Evolutionary conservation across 2,113 vertebrate species (phyloP), one percentile per base, ranked within the genome.

Genomic region (Myotis yumanensis): DNA sequence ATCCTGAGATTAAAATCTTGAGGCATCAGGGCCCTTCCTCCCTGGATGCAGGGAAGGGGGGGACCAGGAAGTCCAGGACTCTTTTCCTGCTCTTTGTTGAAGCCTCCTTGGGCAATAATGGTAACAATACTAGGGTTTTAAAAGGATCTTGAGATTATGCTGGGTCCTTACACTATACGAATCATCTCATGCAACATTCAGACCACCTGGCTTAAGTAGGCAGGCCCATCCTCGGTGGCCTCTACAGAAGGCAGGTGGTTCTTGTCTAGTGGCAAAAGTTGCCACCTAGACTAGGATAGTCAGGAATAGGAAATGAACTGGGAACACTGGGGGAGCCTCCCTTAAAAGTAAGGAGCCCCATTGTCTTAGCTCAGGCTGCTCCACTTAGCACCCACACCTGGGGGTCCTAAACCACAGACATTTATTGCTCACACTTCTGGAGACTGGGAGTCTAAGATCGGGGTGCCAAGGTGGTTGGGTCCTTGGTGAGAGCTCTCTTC

Each of bases 1-100:
- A 76, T 96, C 40, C 96, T 97, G 93, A 96, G 91, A 96, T 48
- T 77, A 94, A 97, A 97, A 98, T 96, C 93, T 88, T 92, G 91
- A 93, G 92, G 94, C 96, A 96, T 97, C 59, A 77, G 62, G 77
- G 89, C 88, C 86, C 96, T 94, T 96, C 94, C 66, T 97, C 92
- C 84, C 95, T 97, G 92, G 81, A 93, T 35, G 37, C 75, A 82
- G 83, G 95, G 92, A 91, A 40, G 79, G 37, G 91, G 75, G 96
- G 76, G 75, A 96, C 84, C 85, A 95, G 91, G 96, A 96, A 92
- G 89, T 95, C 95, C 87, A 90, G 97, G 90, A 87, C 32, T 87
- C 32, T 71, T 92, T 80, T 87, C 68, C 79, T 68, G 37, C 15
- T 43, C n/a, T 91, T 51, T 75, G 23, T 37, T 25, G 14, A 32